phyloP scores from a whole-genome alignment of 2,113 vertebrate species.

The Alethe castanea region DNA sequence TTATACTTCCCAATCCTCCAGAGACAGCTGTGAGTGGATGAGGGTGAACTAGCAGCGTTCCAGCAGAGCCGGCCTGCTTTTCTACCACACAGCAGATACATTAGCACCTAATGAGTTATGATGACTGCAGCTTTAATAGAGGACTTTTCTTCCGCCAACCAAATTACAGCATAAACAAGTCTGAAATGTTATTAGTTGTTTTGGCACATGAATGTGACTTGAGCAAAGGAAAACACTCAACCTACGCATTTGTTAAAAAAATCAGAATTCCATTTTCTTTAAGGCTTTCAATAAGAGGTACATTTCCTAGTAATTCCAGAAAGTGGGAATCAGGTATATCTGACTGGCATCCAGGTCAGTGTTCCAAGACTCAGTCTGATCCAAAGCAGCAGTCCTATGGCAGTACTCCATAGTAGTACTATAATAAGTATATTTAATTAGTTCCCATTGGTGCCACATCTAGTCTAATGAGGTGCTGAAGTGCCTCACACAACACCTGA shows the following conservation, averaged over 20 bases:
- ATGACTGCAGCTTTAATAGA: slow-evolving; percentile 15
- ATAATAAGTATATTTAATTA: not conserved
- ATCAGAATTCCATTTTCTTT: not conserved
- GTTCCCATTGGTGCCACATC: not conserved
- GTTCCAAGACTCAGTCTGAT: not conserved
- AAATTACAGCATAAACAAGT: not conserved
- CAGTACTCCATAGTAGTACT: not conserved
- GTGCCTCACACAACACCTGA: not conserved
- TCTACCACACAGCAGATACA: not conserved
- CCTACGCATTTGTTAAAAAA: not conserved
- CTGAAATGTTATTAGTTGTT: not conserved
- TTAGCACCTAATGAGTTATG: slow-evolving; percentile 20
- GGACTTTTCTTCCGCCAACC: not conserved
- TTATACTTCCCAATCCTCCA: not conserved
- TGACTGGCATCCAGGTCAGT: not conserved
- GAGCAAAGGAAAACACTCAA: not conserved
- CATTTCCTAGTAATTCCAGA: not conserved
- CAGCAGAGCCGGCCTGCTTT: not conserved
- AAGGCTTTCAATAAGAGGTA: not conserved
- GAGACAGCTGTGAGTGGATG: not conserved
- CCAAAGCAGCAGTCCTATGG: not conserved
- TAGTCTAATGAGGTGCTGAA: not conserved
- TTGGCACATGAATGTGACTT: not conserved
- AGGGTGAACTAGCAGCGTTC: not conserved
- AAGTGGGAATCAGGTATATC: not conserved